A percentile compares a stretch with the other conserved stretches of the same genome.
Conservation (phyloP, 1,140 invertebrate genomes). For the Oscheius sp. region DNA sequence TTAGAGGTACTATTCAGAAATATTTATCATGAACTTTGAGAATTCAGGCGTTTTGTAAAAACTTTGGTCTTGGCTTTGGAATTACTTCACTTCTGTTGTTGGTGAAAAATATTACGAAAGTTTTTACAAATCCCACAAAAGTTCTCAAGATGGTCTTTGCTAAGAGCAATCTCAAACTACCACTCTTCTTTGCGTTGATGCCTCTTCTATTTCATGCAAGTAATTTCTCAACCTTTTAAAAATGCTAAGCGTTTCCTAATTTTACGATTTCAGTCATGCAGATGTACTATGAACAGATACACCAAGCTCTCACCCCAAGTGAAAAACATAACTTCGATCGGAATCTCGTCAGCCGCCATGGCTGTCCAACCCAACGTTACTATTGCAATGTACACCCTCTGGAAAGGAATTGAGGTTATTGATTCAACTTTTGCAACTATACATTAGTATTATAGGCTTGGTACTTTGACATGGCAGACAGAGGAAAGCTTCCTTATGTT, state of each 20-base stretch:
- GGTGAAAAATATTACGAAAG: conserved; percentile 16
- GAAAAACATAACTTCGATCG: conserved; percentile 27
- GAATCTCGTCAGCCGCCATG: conserved; percentile 28
- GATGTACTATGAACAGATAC: conserved; percentile 39
- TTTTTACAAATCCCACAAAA: conserved; percentile 28
- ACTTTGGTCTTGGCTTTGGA: conserved; percentile 39
- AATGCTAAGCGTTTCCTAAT: no score
- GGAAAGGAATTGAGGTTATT: conserved; percentile 56
- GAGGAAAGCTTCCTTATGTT: conserved; percentile 46
- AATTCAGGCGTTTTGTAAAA: conserved; percentile 35
- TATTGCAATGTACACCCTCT: conserved; percentile 55
- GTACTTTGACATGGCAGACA: conserved; percentile 46
- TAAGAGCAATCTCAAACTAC: conserved; percentile 39
- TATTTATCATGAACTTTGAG: conserved; percentile 9
- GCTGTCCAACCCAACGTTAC: conserved; percentile 48
- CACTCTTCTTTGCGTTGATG: conserved; percentile 45
- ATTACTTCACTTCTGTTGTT: conserved; percentile 27
- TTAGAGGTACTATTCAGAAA: conserved; percentile 8
- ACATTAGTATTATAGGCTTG: conserved; percentile 39
- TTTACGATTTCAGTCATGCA: conserved; percentile 17
- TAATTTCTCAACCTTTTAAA: background rate
- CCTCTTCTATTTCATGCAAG: conserved; percentile 52
- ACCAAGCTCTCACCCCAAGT: conserved; percentile 6
- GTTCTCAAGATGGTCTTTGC: conserved; percentile 16
- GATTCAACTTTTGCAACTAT: background rate